Percentiles rank a stretch among this genome's conserved stretches.
phyloP scores from a whole-genome alignment of 2,797 vertebrate species.

The Tapera naevia region DNA sequence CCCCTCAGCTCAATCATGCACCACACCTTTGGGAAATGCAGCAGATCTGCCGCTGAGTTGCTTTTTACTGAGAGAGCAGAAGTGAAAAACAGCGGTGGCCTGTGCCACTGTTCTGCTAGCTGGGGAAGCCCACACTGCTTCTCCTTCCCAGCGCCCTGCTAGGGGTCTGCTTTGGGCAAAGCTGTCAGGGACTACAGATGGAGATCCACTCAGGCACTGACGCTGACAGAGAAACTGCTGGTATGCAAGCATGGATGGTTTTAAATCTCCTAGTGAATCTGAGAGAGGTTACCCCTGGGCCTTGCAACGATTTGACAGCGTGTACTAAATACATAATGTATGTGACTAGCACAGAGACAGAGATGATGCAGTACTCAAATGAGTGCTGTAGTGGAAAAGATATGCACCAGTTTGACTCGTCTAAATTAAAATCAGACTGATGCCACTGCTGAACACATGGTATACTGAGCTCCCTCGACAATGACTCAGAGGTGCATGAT shows the following conservation, averaged over 20 bases:
- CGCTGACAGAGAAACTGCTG: not conserved
- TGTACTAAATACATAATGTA: conserved; percentile 24
- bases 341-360: not conserved
- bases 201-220: not conserved
- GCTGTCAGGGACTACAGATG: accelerated
- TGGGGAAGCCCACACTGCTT: not conserved
- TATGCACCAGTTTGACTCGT: accelerated
- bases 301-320: not conserved
- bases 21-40: not conserved
- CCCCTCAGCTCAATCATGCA: not conserved
- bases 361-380: not conserved
- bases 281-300: not conserved
- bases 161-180: not conserved
- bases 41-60: not conserved
- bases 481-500: not conserved
- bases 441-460: not conserved
- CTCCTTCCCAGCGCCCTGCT: not conserved
- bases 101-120: accelerated
- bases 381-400: not conserved
- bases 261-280: not conserved
- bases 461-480: not conserved
- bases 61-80: not conserved
- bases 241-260: not conserved
- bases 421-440: not conserved
- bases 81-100: not conserved